Evolutionary conservation across 2,113 vertebrate genomes (phyloP).

Genomic region (Tricholaema leucomelas): DNA sequence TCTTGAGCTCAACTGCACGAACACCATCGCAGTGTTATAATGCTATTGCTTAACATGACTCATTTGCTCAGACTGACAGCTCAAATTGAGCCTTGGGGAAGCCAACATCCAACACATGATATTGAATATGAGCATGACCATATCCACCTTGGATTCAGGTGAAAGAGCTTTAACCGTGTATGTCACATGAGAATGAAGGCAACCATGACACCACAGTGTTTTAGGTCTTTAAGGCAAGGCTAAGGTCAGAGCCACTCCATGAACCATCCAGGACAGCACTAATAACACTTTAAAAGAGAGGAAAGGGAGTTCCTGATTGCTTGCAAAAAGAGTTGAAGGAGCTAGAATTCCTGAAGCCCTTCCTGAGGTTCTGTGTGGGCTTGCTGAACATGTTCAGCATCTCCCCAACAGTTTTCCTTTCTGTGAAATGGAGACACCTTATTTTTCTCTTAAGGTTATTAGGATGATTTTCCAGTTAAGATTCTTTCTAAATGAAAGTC

Average conservation of each 20-base stretch:
- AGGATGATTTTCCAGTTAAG: constrained; percentile 1
- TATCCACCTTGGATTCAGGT: constrained; percentile 7
- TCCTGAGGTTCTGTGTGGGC: neutral
- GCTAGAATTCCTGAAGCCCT: neutral
- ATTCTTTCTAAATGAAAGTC: neutral
- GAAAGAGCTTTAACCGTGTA: neutral
- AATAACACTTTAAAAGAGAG: neutral
- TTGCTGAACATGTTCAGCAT: neutral
- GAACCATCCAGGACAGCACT: neutral
- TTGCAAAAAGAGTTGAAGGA: neutral
- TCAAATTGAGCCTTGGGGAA: constrained; percentile 4
- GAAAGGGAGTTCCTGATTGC: neutral
- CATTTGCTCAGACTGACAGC: constrained; percentile 8
- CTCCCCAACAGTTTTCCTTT: neutral
- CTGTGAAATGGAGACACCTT: neutral
- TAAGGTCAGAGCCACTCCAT: neutral
- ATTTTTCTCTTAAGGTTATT: neutral
- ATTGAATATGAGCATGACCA: neutral
- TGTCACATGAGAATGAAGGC: neutral
- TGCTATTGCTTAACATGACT: neutral
- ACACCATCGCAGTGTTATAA: neutral
- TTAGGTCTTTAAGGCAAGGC: neutral
- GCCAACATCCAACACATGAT: neutral
- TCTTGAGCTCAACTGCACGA: constrained; percentile 18
- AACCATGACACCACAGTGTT: accelerated